Evolutionary conservation across 2,113 vertebrate species (phyloP).

Genomic region (Fulica atra): DNA sequence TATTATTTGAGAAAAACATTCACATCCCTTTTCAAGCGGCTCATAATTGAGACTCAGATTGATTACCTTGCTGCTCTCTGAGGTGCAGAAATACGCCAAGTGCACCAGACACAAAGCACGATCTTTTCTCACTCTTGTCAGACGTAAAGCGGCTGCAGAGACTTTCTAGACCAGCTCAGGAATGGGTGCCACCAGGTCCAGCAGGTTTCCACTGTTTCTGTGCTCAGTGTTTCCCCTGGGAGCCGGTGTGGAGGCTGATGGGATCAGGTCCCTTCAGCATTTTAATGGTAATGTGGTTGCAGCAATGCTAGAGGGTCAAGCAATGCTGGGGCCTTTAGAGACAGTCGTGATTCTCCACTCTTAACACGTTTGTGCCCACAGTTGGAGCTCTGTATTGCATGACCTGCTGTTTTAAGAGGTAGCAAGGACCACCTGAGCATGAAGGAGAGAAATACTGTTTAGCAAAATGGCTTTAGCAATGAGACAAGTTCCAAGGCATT

Average conservation of each 20-base stretch:
- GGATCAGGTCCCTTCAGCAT: not conserved
- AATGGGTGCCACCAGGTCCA: not conserved
- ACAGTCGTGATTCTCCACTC: not conserved
- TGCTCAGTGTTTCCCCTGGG: not conserved
- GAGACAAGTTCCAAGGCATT: not conserved
- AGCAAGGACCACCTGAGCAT: not conserved
- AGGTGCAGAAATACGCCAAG: not conserved
- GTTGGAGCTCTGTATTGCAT: not conserved
- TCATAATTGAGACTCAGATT: not conserved
- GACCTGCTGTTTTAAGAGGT: not conserved
- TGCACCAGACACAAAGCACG: not conserved
- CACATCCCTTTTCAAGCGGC: not conserved
- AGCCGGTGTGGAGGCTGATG: accelerated
- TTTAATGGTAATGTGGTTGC: not conserved
- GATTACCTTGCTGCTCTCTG: not conserved
- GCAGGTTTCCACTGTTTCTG: not conserved
- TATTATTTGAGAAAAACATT: not conserved
- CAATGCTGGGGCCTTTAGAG: not conserved
- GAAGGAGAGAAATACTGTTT: not conserved
- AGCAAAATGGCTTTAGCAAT: not conserved
- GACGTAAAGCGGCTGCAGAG: not conserved
- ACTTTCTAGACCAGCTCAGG: not conserved
- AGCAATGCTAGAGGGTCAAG: not conserved
- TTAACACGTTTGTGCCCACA: accelerated
- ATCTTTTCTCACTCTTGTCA: not conserved